Evolutionary conservation across 2,797 vertebrate genomes (phyloP).

Genomic region (Diplodus sargus): DNA sequence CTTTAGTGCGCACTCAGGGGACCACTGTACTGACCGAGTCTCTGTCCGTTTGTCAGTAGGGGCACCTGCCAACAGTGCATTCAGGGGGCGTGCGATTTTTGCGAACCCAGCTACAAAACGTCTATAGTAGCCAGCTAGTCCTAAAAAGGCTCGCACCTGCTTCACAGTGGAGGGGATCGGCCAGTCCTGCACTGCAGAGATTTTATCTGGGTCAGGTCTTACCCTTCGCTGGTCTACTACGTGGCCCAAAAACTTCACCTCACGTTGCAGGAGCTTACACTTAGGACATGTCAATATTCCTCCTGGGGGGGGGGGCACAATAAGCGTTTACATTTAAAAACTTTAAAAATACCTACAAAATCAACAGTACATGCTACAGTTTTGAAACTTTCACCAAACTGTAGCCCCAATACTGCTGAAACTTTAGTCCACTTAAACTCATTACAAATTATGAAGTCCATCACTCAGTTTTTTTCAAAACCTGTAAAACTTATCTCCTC

Average conservation of each 20-base stretch:
- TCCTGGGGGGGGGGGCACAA: too few relatives aligned
- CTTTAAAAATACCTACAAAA: too few relatives aligned
- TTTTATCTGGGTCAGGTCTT: not conserved
- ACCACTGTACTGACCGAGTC: not conserved
- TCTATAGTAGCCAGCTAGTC: not conserved
- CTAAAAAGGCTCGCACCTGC: not conserved
- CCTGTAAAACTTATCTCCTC: too few relatives aligned
- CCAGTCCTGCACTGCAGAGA: not conserved
- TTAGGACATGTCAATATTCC: too few relatives aligned
- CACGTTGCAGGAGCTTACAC: not conserved
- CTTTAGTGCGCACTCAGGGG: not conserved
- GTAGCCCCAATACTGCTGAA: too few relatives aligned
- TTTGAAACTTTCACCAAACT: too few relatives aligned
- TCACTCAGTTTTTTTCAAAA: too few relatives aligned
- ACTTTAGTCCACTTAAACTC: too few relatives aligned
- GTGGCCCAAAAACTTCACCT: not conserved
- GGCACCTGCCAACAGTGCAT: not conserved
- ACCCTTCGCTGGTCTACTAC: not conserved
- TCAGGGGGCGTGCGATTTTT: not conserved
- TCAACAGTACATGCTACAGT: too few relatives aligned
- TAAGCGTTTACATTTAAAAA: too few relatives aligned
- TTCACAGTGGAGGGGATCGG: not conserved
- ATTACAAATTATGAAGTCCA: too few relatives aligned
- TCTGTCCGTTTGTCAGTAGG: not conserved
- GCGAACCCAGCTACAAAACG: not conserved